phyloP scores from a whole-genome alignment of 2,113 vertebrate genomes.

The Polyodon spathula region DNA sequence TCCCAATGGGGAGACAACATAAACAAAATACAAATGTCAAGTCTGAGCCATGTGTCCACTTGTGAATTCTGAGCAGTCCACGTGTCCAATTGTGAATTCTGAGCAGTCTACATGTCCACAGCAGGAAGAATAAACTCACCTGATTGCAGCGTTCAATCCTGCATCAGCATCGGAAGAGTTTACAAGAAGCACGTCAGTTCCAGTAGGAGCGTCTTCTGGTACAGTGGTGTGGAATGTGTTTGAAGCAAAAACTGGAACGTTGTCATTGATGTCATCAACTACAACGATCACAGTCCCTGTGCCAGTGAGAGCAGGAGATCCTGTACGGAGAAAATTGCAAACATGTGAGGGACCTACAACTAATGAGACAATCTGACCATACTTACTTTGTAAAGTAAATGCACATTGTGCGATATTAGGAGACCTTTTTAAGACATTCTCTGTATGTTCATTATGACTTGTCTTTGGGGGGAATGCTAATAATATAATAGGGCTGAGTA shows the following conservation, averaged over 20 bases:
- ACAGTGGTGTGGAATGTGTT: conserved; percentile 70
- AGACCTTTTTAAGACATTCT: too few relatives aligned
- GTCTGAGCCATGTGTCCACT: conserved; percentile 27
- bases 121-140: conserved; percentile 48
- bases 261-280: conserved; percentile 91
- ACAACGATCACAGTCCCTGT: conserved; percentile 77
- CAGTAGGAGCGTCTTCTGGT: conserved; percentile 79
- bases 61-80: background rate
- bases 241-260: conserved; percentile 72
- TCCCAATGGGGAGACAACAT: conserved; percentile 21
- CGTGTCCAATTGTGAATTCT: too few relatives aligned
- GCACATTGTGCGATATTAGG: too few relatives aligned
- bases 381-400: background rate
- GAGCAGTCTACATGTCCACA: background rate
- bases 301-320: conserved; percentile 80
- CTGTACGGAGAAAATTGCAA: conserved; percentile 36
- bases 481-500: too few relatives aligned
- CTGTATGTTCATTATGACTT: too few relatives aligned
- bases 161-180: conserved; percentile 82
- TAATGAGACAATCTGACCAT: background rate
- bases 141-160: conserved; percentile 79
- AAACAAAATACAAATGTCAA: conserved; percentile 24
- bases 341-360: background rate
- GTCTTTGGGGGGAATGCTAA: too few relatives aligned
- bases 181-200: conserved; percentile 82